Evolutionary conservation across 2,113 vertebrate species (phyloP), one percentile per base, ranked within the genome.

Genomic region (Condylura cristata): DNA sequence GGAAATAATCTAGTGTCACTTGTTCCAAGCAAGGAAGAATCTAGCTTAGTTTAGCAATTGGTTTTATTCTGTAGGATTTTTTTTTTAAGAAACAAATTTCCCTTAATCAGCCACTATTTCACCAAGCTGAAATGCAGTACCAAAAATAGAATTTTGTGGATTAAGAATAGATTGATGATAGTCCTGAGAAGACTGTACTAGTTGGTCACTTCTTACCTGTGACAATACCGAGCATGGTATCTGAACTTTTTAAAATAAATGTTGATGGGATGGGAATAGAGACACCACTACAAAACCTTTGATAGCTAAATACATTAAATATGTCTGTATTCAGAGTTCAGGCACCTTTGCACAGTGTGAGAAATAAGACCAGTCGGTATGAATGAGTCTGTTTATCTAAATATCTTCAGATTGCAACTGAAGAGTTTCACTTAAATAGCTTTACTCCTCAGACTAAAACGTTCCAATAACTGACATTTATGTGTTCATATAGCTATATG

Each of bases 21-120:
- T 80, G 32, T 85, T 37, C 58, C 63, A 53, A 85, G 28, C 74
- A 26, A 86, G 39, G 17, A 68, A 48, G 41, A 95, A 70, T 86
- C 34, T 41, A n/a, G 53, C 60, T 89, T 28, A 3, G 76, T 86
- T 90, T 58, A 89, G 46, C 22, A 83, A 11, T 72, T 89, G 58
- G 10, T 86, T 44, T 86, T 92, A 86, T 78, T 78, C 72, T 81
- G 56, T 44, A 84, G 72, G 37, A 44, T 5, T 46, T 32, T 53
- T 95, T 93, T 84, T 60, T 51, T 41, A 86, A 80, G 6, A 68
- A 94, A 46, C 22, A 48, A 41, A 37, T 44, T 71, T 84, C 13
- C 84, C 18, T 93, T 61, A 63, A 34, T 65, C 44, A 88, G 48
- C 28, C 24, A 56, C 32, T 72, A 44, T 56, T 3, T 78, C 22